Evolutionary conservation across 2,888 invertebrate species (phyloP).

Genomic region (Dolomedes plantarius): DNA sequence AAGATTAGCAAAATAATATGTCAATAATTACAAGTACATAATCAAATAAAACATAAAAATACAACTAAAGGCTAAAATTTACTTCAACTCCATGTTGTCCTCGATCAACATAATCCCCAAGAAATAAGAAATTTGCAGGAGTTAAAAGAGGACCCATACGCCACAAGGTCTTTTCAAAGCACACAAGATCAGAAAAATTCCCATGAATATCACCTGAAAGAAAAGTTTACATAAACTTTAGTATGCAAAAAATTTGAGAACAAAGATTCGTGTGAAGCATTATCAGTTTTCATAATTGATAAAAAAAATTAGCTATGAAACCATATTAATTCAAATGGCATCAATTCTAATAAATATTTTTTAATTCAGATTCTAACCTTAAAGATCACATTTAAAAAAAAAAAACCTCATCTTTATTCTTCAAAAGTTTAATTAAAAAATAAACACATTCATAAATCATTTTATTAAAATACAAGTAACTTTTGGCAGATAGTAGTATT

Average conservation of each 20-base stretch:
- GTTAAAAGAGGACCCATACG: conserved; percentile 82
- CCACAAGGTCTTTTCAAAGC: conserved; percentile 85
- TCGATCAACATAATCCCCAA: conserved; percentile 87
- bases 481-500: too few relatives aligned
- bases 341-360: background rate
- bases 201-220: conserved; percentile 85
- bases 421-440: too few relatives aligned
- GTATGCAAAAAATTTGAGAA: background rate
- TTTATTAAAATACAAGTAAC: too few relatives aligned
- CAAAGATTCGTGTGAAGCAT: too few relatives aligned
- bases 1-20: too few relatives aligned
- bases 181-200: conserved; percentile 83
- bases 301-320: background rate
- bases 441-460: too few relatives aligned
- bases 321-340: background rate
- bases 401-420: too few relatives aligned
- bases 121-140: conserved; percentile 83
- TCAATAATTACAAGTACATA: too few relatives aligned
- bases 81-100: conserved; percentile 83
- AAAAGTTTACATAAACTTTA: too few relatives aligned
- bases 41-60: too few relatives aligned
- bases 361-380: background rate
- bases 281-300: background rate
- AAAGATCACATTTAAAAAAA: too few relatives aligned
- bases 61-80: too few relatives aligned